Evolutionary conservation across 1,140 invertebrate genomes (phyloP), one percentile per base, ranked within the genome.

Genomic region (fruit fly (Drosophila melanogaster)): DNA sequence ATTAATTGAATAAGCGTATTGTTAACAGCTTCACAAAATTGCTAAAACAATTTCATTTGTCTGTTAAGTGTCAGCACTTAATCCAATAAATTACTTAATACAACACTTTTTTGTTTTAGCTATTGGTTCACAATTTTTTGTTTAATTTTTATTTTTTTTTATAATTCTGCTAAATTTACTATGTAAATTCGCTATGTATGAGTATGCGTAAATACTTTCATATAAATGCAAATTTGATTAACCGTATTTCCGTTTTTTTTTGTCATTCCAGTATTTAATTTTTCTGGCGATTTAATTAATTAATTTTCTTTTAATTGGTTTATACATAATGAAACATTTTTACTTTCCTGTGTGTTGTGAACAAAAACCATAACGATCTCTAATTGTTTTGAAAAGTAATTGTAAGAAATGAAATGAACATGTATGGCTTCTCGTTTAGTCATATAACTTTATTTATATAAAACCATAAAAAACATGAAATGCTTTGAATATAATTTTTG

Each of bases 151-250:
- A 5, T 40, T 40, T 51, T n/a, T 24, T 44, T 7, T 40, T 70
- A 41, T 49, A 56, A 33, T 55, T 59, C 30, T 49, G 84, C 77
- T 84, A 89, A 89, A 89, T 89, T 89, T 89, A 89, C 84, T 89
- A 84, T 73, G 84, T 87, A 87, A 87, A 87, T 89, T 87, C 84
- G 84, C 84, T 77, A 83, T 64, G 65, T 81, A 60, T 58, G 38
- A 54, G 33, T 77, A 59, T 81, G 62, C 65, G 60, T 61, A 79
- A 80, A 89, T 83, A 89, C 61, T 76, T 72, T 84, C 77, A 80
- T 74, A 84, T 89, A 89, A 89, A 89, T 89, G 79, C 84, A 89
- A 89, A 89, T 84, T 89, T 89, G 84, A 84, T 89, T 89, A 89
- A 84, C 84, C 75, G 78, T 79, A 66, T 78, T 70, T 55, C 19